Evolutionary conservation across 2,888 invertebrate genomes (phyloP).

Genomic region (Amiota minor): DNA sequence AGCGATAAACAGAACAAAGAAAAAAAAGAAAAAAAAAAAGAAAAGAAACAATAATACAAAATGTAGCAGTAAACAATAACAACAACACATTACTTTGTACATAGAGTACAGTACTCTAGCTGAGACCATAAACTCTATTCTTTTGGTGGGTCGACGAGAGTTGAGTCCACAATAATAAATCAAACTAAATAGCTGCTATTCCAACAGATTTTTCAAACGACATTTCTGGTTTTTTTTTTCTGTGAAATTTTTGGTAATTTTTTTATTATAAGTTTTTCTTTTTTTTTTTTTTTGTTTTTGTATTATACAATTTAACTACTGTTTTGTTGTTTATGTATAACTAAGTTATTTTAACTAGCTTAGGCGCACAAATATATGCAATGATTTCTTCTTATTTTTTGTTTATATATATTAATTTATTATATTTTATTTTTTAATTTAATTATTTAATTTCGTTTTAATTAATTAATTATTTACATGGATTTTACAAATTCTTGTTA

Average conservation of each 20-base stretch:
- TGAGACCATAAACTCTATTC: background rate
- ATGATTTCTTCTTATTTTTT: background rate
- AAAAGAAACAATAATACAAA: background rate
- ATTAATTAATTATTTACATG: slow-evolving; percentile 30
- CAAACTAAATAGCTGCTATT: slow-evolving; percentile 17
- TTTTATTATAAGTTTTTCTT: slow-evolving; percentile 17
- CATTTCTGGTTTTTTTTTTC: background rate
- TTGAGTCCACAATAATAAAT: slow-evolving; percentile 8
- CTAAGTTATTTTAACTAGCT: slow-evolving; percentile 29
- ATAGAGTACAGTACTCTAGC: background rate
- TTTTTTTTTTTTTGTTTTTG: slow-evolving; percentile 10
- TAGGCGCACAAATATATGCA: slow-evolving; percentile 27
- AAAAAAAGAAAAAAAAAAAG: background rate
- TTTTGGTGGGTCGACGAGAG: background rate
- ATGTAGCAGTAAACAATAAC: background rate
- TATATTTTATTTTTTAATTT: slow-evolving; percentile 12
- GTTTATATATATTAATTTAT: background rate
- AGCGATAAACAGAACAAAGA: slow-evolving; percentile 48
- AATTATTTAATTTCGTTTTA: slow-evolving; percentile 18
- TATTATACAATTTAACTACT: slow-evolving; percentile 34
- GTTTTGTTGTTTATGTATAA: slow-evolving; percentile 19
- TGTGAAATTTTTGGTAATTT: slow-evolving; percentile 16
- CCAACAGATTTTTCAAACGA: slow-evolving; percentile 5
- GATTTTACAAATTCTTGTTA: slow-evolving; percentile 25
- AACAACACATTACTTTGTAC: background rate